Evolutionary conservation across 1,140 invertebrate species (phyloP).

Genomic region (Eubasilissa regina): DNA sequence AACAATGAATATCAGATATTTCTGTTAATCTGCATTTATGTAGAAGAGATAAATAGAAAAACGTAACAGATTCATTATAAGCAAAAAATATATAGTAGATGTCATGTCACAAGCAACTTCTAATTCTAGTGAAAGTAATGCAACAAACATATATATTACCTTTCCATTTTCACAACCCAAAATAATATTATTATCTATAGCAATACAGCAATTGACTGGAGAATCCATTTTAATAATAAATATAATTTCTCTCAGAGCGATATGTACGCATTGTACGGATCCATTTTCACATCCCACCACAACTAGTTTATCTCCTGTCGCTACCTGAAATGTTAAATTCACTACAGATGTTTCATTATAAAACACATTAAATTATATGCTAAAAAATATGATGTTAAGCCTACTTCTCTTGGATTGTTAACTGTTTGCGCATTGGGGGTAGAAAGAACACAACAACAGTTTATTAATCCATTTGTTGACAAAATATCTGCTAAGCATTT

Average conservation of each 20-base stretch:
- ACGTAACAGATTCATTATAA: too few relatives aligned
- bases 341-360: background rate
- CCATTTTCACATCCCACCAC: slow-evolving; percentile 78
- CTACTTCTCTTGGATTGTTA: slow-evolving; percentile 68
- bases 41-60: too few relatives aligned
- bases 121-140: background rate
- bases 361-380: background rate
- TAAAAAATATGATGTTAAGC: background rate
- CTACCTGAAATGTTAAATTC: slow-evolving; percentile 73
- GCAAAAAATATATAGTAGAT: too few relatives aligned
- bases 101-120: too few relatives aligned
- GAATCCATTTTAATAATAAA: slow-evolving; percentile 66
- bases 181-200: slow-evolving; percentile 65
- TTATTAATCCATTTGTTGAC: slow-evolving; percentile 67
- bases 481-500: slow-evolving; percentile 72
- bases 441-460: slow-evolving; percentile 65
- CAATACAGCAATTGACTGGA: slow-evolving; percentile 72
- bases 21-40: too few relatives aligned
- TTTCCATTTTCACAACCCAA: slow-evolving; percentile 73
- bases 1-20: too few relatives aligned
- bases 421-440: slow-evolving; percentile 62
- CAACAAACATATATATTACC: slow-evolving; percentile 61
- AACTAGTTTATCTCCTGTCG: slow-evolving; percentile 78
- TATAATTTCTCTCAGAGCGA: slow-evolving; percentile 72
- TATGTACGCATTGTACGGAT: slow-evolving; percentile 72